These are phyloP conservation scores for Apogon talboti DNA, from an alignment of 2,797 vertebrate species.

Conservation along the genomic window DNA sequence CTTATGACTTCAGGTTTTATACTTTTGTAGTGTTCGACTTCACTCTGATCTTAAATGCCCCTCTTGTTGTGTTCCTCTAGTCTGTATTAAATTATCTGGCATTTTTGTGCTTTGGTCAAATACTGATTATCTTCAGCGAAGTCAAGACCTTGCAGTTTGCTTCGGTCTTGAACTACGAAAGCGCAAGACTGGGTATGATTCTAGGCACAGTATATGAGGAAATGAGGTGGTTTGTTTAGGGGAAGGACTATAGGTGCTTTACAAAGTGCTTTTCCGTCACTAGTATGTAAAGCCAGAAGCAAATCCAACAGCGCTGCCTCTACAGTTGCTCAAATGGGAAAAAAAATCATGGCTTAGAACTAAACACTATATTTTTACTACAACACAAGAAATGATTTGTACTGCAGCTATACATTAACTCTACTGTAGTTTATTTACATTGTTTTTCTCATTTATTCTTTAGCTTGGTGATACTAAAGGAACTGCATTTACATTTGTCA, in stretches of 20 bases:
- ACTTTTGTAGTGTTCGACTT: conserved; percentile 60
- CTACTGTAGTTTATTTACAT: no score
- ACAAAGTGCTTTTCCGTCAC: conserved; percentile 52
- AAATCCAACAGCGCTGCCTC: conserved; percentile 47
- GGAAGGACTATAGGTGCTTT: conserved; percentile 42
- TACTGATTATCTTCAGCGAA: conserved; percentile 59
- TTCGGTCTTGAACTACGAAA: conserved; percentile 54
- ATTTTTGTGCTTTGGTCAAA: conserved; percentile 42
- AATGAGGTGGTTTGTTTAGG: conserved; percentile 57
- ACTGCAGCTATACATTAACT: no score
- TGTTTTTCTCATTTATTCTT: no score
- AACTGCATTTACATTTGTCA: neutral
- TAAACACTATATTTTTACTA: neutral
- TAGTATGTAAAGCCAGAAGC: conserved; percentile 49
- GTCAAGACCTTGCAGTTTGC: conserved; percentile 64
- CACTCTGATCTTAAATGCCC: conserved; percentile 60
- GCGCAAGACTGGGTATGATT: conserved; percentile 35
- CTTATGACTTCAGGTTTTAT: conserved; percentile 69
- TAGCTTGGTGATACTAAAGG: no score
- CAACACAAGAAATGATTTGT: no score
- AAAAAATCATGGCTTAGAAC: conserved; percentile 21
- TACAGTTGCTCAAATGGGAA: conserved; percentile 44
- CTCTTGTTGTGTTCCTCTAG: conserved; percentile 49
- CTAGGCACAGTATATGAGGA: conserved; percentile 34
- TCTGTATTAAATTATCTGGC: conserved; percentile 60